Conservation (phyloP, 2,113 vertebrate genomes). For the Lampris megalopsis region DNA sequence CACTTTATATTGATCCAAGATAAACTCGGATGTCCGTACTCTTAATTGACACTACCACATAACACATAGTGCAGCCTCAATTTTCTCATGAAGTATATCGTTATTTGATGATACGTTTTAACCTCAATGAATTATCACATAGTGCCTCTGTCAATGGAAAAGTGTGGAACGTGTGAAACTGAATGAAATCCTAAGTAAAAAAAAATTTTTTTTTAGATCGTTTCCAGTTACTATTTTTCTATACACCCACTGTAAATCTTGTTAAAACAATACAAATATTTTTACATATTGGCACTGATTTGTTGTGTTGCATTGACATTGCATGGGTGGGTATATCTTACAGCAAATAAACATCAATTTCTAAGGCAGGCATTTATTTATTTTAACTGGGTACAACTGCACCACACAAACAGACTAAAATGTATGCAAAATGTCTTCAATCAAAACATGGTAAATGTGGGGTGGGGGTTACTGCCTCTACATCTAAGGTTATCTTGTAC, state of each 20-base stretch:
- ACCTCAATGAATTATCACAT: conserved; percentile 21
- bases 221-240: conserved; percentile 32
- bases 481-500: conserved; percentile 69
- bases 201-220: not conserved
- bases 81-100: not conserved
- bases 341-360: conserved; percentile 58
- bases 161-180: not conserved
- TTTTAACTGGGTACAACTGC: conserved; percentile 82
- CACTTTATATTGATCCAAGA: not conserved
- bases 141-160: conserved; percentile 57
- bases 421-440: conserved; percentile 75
- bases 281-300: conserved; percentile 30
- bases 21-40: not conserved
- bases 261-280: conserved; percentile 68
- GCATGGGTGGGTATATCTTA: not conserved
- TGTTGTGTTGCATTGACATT: conserved; percentile 10
- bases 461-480: conserved; percentile 76
- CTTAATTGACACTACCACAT: not conserved
- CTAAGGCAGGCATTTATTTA: conserved; percentile 93
- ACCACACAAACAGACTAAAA: conserved; percentile 76
- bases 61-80: not conserved
- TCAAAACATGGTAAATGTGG: conserved; percentile 75
- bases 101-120: not conserved
- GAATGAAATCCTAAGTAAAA: not conserved
- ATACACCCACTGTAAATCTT: conserved; percentile 39